A percentile compares a stretch with the other conserved stretches of the same genome.
Conservation (phyloP, 2,797 vertebrate species). For the Ciconia nigra region DNA sequence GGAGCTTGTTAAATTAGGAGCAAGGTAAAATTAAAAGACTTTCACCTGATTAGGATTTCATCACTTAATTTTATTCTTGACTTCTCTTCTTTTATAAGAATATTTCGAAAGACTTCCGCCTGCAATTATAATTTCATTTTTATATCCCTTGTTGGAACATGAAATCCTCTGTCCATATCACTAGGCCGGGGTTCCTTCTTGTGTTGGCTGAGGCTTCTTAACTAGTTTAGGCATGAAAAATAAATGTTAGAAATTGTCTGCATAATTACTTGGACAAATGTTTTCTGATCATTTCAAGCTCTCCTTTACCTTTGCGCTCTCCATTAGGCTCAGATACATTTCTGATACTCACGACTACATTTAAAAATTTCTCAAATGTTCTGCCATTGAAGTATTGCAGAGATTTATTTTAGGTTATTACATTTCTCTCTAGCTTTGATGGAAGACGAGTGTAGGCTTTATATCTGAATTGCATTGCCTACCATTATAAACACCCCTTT, state of each 20-base stretch:
- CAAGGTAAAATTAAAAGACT: conserved; percentile 5
- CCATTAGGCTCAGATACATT: conserved; percentile 6
- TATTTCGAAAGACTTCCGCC: neutral
- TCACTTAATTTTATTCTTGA: conserved; percentile 32
- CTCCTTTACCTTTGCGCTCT: conserved; percentile 9
- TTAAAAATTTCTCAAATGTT: conserved; percentile 40
- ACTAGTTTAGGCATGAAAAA: conserved; percentile 14
- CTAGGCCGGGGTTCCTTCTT: neutral
- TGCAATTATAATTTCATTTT: neutral
- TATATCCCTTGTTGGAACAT: conserved; percentile 12
- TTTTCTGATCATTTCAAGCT: conserved; percentile 1
- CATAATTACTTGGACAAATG: conserved; percentile 31
- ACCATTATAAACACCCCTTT: conserved; percentile 65
- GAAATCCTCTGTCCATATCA: conserved; percentile 36
- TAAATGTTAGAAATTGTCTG: neutral
- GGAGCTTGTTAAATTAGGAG: neutral
- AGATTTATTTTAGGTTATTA: conserved; percentile 60
- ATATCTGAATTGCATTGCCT: conserved; percentile 39
- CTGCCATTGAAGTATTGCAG: conserved; percentile 3
- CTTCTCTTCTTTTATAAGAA: neutral
- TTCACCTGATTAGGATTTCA: conserved; percentile 10
- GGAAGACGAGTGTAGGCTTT: conserved; percentile 37
- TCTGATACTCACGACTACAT: neutral
- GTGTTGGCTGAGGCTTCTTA: neutral
- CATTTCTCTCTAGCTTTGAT: conserved; percentile 50